phyloP scores from a whole-genome alignment of 1,140 invertebrate species.

The Vollenhovia emeryi region DNA sequence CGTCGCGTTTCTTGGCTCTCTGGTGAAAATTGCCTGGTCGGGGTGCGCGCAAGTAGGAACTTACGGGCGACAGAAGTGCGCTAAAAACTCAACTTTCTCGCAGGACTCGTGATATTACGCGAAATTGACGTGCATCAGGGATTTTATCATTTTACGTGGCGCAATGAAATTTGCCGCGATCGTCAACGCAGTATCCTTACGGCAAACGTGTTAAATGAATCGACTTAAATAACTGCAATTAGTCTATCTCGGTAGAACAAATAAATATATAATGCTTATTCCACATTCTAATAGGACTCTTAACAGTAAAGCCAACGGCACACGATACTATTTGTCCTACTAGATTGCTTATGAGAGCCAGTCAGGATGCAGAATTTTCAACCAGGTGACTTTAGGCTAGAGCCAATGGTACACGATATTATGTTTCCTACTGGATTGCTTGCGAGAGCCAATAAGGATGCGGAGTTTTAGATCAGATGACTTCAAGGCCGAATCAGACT shows the following conservation, averaged over 20 bases:
- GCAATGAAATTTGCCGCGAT: conserved; percentile 12
- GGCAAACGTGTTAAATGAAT: not conserved
- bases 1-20: conserved; percentile 73
- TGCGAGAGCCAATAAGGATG: too few relatives aligned
- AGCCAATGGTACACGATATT: too few relatives aligned
- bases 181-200: not conserved
- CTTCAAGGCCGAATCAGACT: too few relatives aligned
- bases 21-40: conserved; percentile 74
- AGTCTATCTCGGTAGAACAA: too few relatives aligned
- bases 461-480: too few relatives aligned
- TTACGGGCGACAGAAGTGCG: conserved; percentile 23
- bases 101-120: conserved; percentile 24
- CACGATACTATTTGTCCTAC: too few relatives aligned
- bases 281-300: not conserved
- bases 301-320: not conserved
- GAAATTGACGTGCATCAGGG: conserved; percentile 39
- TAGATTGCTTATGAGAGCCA: too few relatives aligned
- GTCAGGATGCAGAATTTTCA: too few relatives aligned
- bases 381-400: too few relatives aligned
- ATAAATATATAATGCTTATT: too few relatives aligned
- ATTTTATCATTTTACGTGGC: conserved; percentile 10
- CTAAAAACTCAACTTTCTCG: conserved; percentile 66
- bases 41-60: conserved; percentile 42
- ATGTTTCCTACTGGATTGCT: too few relatives aligned
- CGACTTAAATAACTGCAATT: not conserved